phyloP scores from a whole-genome alignment of 2,113 vertebrate species.

The Recurvirostra avosetta region DNA sequence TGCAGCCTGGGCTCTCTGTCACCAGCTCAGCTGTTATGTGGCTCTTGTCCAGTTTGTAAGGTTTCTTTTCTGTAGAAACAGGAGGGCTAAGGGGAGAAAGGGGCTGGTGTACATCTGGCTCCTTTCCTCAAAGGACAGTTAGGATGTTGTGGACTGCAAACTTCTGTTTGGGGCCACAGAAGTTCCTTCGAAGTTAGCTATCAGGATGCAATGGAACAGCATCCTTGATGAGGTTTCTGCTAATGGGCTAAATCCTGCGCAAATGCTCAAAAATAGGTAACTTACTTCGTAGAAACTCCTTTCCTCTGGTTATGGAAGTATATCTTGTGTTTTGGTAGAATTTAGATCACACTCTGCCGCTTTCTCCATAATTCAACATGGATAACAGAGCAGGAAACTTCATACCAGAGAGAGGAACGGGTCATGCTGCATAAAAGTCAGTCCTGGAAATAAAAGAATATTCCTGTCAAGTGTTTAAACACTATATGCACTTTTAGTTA shows the following conservation, averaged over 20 bases:
- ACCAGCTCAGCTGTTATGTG: not conserved
- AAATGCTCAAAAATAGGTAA: not conserved
- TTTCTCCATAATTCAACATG: not conserved
- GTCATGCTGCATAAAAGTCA: not conserved
- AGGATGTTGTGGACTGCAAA: not conserved
- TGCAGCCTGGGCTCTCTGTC: not conserved
- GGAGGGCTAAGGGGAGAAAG: not conserved
- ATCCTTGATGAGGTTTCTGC: not conserved
- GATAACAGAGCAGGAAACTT: not conserved
- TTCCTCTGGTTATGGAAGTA: not conserved
- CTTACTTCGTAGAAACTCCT: not conserved
- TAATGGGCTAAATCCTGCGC: not conserved
- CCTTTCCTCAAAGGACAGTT: not conserved
- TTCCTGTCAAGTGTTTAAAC: not conserved
- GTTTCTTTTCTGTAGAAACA: not conserved
- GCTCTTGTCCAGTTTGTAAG: not conserved
- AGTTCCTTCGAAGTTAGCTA: not conserved
- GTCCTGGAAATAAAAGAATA: not conserved
- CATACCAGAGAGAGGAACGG: not conserved
- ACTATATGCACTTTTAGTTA: not conserved
- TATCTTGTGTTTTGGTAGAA: not conserved
- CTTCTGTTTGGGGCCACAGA: not conserved
- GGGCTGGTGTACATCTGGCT: not conserved
- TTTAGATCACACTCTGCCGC: fast-evolving
- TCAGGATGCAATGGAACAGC: not conserved